Base-by-base conservation (phyloP, 2,888 invertebrate genomes). In the Nudaria mundana region DNA sequence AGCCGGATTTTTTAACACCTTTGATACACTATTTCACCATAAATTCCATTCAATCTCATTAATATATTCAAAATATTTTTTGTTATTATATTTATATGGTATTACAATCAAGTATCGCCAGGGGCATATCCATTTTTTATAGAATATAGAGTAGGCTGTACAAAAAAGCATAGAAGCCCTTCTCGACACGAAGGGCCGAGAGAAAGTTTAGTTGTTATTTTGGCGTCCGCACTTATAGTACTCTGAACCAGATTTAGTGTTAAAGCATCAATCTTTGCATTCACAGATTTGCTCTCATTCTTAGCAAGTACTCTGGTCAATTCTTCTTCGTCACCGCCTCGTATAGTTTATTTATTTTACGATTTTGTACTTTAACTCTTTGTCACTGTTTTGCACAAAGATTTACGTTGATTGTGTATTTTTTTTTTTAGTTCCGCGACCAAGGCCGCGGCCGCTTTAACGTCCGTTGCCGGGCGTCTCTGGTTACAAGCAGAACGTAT, bases 181-280 rank as follows among this genome's bases (percentile, higher is more conserved):
- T 23, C 35, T 37, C 22, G 52, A 47, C 52, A 51, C 49, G 52
- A 62, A 86, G 85, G 87, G 84, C 82, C 77, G 50, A 74, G 85
- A 72, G 87, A 87, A 87, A 87, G 86, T 81, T 67, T 44, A 63
- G 65, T 61, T 62, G 67, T 71, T 76, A 75, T 77, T 81, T 80
- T 71, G 70, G 72, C 73, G 78, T 78, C 76, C 65, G 71, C 67
- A 62, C 54, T 47, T 60, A 74, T 82, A 79, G 76, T 82, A 55
- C 61, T 64, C 50, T 56, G 76, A 76, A 80, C 72, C 74, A 75
- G 59, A 81, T 81, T 78, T 69, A n/a, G 67, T 73, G 55, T 71
- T 55, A 47, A 63, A 65, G 58, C 71, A 77, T 80, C 76, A 77
- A 76, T 79, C 81, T 81, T 71, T 66, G 63, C 64, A 60, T 65